Evolutionary conservation across 2,797 vertebrate species (phyloP), one percentile per base, ranked within the genome.

Genomic region (Staurois parvus): DNA sequence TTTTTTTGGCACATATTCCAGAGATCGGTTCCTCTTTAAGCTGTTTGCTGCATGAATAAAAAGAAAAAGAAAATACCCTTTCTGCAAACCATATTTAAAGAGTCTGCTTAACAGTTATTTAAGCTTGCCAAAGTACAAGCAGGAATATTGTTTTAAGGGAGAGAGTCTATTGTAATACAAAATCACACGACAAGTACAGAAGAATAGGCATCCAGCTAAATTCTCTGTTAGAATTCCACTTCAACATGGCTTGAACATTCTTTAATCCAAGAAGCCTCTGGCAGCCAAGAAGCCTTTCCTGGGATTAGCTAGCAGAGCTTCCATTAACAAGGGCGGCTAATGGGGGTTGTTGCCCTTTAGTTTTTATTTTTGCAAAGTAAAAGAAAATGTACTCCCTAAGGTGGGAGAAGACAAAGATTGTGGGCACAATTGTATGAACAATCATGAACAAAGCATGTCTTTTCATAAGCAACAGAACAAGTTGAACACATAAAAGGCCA

Each of bases 231-330:
- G 29, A 52, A 40, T 3, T 30, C 5, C 32, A 21, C 32, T 37
- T 12, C 32, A 52, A 67, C 12, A 29, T 42, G 4, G 12, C 24
- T 66, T 28, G 45, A 52, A 26, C n/a, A 6, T 68, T 72, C 69
- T 0, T 45, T 75, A 79, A 72, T 83, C 32, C 37, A 40, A 30
- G 42, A 24, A 26, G 45, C 26, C n/a, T 32, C 73, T 19, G 66
- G 37, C 64, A 40, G 28, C 13, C 68, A 64, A 67, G 66, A 56
- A 66, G 42, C 10, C 64, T 72, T 83, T 76, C 28, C 66, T 40
- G 28, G 80, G 81, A 77, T 81, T 87, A 72, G 28, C 26, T 29
- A 74, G 42, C 72, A 76, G 72, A 70, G 64, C 10, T 59, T 81
- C 72, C 67, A 72, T 80, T 62, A 70, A 40, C 48, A 26, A 45